Conservation (phyloP, 1,140 invertebrate species). For the Lepidurus arcticus region DNA sequence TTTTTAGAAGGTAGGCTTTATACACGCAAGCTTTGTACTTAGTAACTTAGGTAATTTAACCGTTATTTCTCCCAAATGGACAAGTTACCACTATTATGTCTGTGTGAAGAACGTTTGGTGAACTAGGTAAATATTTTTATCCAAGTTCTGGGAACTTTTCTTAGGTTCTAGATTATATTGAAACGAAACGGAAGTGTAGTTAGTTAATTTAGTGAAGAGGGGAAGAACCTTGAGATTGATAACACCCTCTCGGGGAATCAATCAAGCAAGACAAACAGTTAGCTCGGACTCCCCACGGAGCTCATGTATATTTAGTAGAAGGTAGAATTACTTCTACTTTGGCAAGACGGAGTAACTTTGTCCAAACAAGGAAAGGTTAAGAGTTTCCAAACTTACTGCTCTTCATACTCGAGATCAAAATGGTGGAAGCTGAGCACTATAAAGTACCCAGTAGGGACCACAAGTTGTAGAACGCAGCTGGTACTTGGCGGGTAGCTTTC, state of each 20-base stretch:
- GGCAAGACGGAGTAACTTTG: not conserved
- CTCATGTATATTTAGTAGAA: not conserved
- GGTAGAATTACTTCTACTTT: not conserved
- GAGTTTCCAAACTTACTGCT: slow-evolving; percentile 54
- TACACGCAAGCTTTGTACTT: no score
- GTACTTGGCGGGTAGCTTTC: slow-evolving; percentile 62
- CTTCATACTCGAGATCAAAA: slow-evolving; percentile 60
- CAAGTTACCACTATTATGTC: no score
- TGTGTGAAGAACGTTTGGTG: no score
- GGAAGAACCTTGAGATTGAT: not conserved
- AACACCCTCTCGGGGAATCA: not conserved
- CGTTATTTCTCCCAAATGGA: no score
- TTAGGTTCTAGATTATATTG: no score
- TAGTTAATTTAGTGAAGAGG: not conserved
- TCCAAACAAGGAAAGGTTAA: not conserved
- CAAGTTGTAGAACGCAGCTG: slow-evolving; percentile 55
- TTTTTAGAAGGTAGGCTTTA: no score
- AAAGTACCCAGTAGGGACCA: slow-evolving; percentile 53
- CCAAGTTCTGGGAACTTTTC: no score
- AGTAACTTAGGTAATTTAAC: no score
- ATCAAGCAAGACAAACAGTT: not conserved
- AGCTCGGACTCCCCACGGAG: not conserved
- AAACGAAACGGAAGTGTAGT: not conserved
- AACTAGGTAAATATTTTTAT: no score
- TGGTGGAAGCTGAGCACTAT: slow-evolving; percentile 62